A percentile compares a stretch with the other conserved stretches of the same genome.
Evolutionary conservation across 2,888 invertebrate species (phyloP).

Genomic region (Escarpia spicata): DNA sequence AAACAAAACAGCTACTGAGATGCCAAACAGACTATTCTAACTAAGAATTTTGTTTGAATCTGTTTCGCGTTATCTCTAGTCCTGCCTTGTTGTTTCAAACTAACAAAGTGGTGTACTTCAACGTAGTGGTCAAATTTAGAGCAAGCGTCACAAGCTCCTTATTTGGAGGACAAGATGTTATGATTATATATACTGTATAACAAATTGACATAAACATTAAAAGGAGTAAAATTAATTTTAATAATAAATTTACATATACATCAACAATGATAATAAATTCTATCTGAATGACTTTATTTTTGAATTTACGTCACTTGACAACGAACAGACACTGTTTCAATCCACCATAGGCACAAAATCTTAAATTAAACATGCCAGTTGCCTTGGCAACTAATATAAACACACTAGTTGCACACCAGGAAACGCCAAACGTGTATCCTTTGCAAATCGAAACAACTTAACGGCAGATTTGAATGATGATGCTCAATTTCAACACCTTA

Average conservation of each 20-base stretch:
- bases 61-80: background rate
- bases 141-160: too few relatives aligned
- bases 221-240: too few relatives aligned
- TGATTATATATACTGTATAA: too few relatives aligned
- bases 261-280: too few relatives aligned
- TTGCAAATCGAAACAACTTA: background rate
- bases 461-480: background rate
- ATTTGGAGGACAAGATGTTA: too few relatives aligned
- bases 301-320: background rate
- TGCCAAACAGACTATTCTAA: background rate
- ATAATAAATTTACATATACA: too few relatives aligned
- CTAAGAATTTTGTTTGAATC: background rate
- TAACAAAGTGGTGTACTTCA: too few relatives aligned
- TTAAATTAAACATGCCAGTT: background rate
- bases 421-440: background rate
- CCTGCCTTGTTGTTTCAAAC: too few relatives aligned
- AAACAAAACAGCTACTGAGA: background rate
- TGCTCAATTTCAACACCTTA: background rate
- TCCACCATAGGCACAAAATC: background rate
- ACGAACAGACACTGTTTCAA: background rate
- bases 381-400: background rate
- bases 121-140: too few relatives aligned
- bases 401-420: background rate
- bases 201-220: too few relatives aligned
- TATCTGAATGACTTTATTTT: background rate